These are phyloP conservation scores for Leucoma salicis DNA, from an alignment of 2,888 invertebrate species.

Conservation along the genomic window DNA sequence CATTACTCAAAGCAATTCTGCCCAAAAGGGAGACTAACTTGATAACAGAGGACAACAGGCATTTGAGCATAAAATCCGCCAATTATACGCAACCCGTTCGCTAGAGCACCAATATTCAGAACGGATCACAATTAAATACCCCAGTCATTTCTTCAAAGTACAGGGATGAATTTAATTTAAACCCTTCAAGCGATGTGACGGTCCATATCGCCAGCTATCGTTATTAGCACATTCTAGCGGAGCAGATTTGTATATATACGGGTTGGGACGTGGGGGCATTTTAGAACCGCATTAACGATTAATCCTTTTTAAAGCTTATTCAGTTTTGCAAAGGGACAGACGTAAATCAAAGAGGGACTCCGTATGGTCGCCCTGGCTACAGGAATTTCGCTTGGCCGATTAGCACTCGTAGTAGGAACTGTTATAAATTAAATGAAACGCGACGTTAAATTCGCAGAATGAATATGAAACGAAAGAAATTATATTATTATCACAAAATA, in stretches of 20 bases:
- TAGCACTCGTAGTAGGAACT: constrained; percentile 25
- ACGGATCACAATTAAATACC: constrained; percentile 70
- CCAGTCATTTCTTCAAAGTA: constrained; percentile 62
- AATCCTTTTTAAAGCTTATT: constrained; percentile 43
- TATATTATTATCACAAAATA: neutral
- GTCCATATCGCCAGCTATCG: constrained; percentile 33
- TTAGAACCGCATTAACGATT: constrained; percentile 51
- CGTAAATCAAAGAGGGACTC: constrained; percentile 44
- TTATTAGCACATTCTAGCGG: constrained; percentile 36
- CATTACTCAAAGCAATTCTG: constrained; percentile 51
- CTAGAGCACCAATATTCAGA: constrained; percentile 52
- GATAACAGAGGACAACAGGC: constrained; percentile 65
- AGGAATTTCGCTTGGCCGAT: constrained; percentile 40
- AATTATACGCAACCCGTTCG: constrained; percentile 64
- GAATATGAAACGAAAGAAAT: neutral
- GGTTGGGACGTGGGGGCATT: constrained; percentile 32
- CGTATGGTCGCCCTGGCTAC: constrained; percentile 36
- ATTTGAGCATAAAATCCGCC: constrained; percentile 67
- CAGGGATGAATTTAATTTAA: constrained; percentile 72
- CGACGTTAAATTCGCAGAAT: constrained; percentile 17
- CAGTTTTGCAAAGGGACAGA: constrained; percentile 36
- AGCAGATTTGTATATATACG: constrained; percentile 34
- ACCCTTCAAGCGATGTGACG: constrained; percentile 36
- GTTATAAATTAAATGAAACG: constrained; percentile 44
- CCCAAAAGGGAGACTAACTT: constrained; percentile 48